Percentiles rank a stretch among this genome's conserved stretches.
Conservation (phyloP, 2,888 invertebrate species). For the Eurytoma californica region DNA sequence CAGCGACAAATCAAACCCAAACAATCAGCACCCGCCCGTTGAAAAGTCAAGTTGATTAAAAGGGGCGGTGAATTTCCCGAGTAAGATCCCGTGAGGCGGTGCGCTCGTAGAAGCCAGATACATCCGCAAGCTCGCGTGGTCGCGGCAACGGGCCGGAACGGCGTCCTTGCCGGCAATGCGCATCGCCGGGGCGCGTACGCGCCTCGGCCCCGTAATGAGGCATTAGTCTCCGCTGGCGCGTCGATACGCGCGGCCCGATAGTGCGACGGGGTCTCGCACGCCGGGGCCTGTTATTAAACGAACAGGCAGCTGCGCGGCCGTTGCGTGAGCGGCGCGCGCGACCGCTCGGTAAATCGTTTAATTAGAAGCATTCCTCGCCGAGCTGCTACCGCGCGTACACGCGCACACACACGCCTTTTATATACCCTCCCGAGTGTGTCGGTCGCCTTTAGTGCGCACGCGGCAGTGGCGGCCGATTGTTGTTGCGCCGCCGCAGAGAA, state of each 20-base stretch:
- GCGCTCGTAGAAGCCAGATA: not conserved
- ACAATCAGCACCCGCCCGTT: too few relatives aligned
- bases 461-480: too few relatives aligned
- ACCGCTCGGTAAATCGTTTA: slow-evolving; percentile 47
- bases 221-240: slow-evolving; percentile 37
- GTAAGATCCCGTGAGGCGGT: not conserved
- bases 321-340: not conserved
- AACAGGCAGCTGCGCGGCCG: not conserved
- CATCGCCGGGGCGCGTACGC: slow-evolving; percentile 1
- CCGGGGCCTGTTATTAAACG: slow-evolving; percentile 46
- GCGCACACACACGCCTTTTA: too few relatives aligned
- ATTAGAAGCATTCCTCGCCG: slow-evolving; percentile 45
- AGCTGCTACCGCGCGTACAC: not conserved
- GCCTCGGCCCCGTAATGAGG: slow-evolving; percentile 45
- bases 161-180: slow-evolving; percentile 54
- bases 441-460: too few relatives aligned
- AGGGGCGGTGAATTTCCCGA: too few relatives aligned
- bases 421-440: too few relatives aligned
- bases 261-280: slow-evolving; percentile 17
- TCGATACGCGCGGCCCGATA: slow-evolving; percentile 46
- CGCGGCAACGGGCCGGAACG: not conserved
- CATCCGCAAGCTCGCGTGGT: not conserved
- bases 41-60: too few relatives aligned
- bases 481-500: too few relatives aligned
- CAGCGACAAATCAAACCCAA: too few relatives aligned